These are phyloP conservation scores for Smittia sp. DNA, from an alignment of 2,888 invertebrate genomes.

Conservation along the genomic window DNA sequence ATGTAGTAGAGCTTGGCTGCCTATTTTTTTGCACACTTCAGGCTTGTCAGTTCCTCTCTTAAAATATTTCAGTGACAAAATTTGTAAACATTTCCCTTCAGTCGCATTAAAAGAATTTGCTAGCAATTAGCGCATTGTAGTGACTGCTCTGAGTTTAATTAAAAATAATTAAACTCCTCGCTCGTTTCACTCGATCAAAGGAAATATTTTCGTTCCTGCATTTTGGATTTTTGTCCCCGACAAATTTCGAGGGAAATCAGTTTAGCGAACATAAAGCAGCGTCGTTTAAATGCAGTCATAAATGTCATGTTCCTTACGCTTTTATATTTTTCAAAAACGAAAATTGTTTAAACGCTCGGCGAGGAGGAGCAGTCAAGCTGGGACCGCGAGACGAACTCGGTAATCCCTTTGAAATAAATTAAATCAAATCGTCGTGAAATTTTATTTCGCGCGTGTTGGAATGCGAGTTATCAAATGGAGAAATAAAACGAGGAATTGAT, in stretches of 20 bases:
- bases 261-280: neutral
- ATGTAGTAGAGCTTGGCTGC: too few relatives aligned
- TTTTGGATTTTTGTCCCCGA: neutral
- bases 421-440: too few relatives aligned
- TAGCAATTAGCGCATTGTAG: conserved; percentile 33
- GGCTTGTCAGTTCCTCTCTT: too few relatives aligned
- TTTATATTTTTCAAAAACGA: conserved; percentile 5
- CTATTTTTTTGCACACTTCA: too few relatives aligned
- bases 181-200: neutral
- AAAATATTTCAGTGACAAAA: too few relatives aligned
- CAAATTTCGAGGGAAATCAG: neutral
- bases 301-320: neutral
- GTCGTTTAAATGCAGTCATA: conserved; percentile 12
- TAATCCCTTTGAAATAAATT: neutral
- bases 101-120: conserved; percentile 20
- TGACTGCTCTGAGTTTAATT: conserved; percentile 15
- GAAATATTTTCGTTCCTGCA: neutral
- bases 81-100: too few relatives aligned
- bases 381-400: neutral
- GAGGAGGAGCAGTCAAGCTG: too few relatives aligned
- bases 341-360: too few relatives aligned
- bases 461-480: conserved; percentile 8
- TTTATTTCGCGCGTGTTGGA: neutral
- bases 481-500: neutral
- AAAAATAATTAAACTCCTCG: conserved; percentile 30